A percentile compares a stretch with the other conserved stretches of the same genome.
These are phyloP conservation scores for Guaruba guarouba DNA, from an alignment of 2,113 vertebrate species.

Conservation along the genomic window DNA sequence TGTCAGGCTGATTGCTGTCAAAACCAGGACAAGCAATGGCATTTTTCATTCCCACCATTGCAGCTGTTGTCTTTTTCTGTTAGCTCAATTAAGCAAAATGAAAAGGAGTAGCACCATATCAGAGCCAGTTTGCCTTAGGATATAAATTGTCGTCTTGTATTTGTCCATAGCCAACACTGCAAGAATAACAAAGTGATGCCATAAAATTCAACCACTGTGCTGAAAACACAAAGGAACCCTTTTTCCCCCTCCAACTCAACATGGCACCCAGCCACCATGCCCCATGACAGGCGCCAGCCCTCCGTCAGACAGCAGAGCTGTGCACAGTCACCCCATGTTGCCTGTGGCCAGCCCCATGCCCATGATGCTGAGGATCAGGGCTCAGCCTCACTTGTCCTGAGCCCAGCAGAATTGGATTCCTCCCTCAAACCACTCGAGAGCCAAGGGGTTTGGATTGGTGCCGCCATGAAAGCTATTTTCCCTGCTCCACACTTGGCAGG, in stretches of 20 bases:
- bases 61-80: slow-evolving; percentile 60
- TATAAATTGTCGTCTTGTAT: slow-evolving; percentile 35
- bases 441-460: background rate
- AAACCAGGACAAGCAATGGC: slow-evolving; percentile 34
- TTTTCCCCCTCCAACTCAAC: background rate
- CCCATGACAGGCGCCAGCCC: background rate
- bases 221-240: slow-evolving; percentile 43
- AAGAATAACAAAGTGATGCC: slow-evolving; percentile 18
- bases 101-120: slow-evolving; percentile 27
- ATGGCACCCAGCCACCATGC: background rate
- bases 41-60: slow-evolving; percentile 45
- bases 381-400: background rate
- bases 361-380: rapidly evolving
- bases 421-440: background rate
- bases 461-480: background rate
- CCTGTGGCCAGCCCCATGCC: background rate
- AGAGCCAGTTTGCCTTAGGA: slow-evolving; percentile 42
- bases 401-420: background rate
- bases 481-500: background rate
- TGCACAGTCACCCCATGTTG: rapidly evolving
- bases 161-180: slow-evolving; percentile 6
- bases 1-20: slow-evolving; percentile 45
- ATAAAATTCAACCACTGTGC: slow-evolving; percentile 33
- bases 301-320: background rate
- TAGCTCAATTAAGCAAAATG: slow-evolving; percentile 57